A percentile compares a stretch with the other conserved stretches of the same genome.
phyloP scores from a whole-genome alignment of 1,140 invertebrate genomes.

The Nasonia vitripennis region DNA sequence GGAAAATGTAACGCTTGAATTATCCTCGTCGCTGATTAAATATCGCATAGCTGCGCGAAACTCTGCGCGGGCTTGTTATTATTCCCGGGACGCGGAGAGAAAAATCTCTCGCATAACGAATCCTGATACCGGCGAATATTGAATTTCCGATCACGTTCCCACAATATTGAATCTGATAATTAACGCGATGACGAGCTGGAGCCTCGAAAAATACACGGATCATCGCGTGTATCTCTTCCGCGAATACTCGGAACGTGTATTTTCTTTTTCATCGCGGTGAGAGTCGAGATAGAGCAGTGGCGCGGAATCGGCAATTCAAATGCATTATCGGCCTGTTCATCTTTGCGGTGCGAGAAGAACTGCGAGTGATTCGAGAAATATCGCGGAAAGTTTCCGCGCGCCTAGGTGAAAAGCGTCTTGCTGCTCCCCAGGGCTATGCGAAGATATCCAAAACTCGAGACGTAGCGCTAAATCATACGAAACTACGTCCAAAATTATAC shows the following conservation, averaged over 20 bases:
- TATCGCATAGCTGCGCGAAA: background rate
- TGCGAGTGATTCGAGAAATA: slow-evolving; percentile 8
- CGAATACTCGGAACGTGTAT: background rate
- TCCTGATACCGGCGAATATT: slow-evolving; percentile 27
- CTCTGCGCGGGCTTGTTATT: background rate
- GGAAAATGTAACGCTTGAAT: background rate
- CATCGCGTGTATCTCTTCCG: background rate
- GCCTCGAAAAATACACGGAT: slow-evolving; percentile 10
- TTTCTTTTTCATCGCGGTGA: background rate
- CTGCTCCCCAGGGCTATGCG: background rate
- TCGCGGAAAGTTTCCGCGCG: slow-evolving; percentile 4
- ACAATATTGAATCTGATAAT: slow-evolving; percentile 68
- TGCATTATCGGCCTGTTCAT: background rate
- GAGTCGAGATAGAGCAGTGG: background rate
- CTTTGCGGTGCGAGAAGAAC: background rate
- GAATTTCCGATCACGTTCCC: slow-evolving; percentile 68
- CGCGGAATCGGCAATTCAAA: background rate
- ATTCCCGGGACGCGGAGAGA: slow-evolving; percentile 54
- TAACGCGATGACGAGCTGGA: slow-evolving; percentile 41
- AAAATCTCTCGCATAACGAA: slow-evolving; percentile 61
- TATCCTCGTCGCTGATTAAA: background rate
- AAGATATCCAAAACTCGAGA: slow-evolving; percentile 35
- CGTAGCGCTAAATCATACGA: slow-evolving; percentile 56
- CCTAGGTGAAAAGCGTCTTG: background rate
- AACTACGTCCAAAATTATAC: slow-evolving; percentile 55